These are phyloP conservation scores for Oscheius sp. DNA, from an alignment of 2,888 invertebrate species.

Conservation along the genomic window DNA sequence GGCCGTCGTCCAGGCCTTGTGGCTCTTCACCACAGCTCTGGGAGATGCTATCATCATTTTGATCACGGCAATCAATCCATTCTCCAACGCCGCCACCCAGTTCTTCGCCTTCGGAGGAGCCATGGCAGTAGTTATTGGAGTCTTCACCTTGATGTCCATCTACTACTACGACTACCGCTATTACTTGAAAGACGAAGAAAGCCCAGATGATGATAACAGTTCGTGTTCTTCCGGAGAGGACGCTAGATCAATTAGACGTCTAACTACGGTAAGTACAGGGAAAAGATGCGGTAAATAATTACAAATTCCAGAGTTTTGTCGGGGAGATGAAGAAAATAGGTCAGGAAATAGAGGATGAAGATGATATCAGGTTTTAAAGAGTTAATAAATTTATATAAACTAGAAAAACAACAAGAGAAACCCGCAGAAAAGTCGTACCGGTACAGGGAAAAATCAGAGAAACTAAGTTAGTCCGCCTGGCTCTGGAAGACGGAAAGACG, in stretches of 20 bases:
- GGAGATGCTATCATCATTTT: constrained; percentile 94
- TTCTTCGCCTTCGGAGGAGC: constrained; percentile 76
- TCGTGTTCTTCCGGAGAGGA: too few species aligned
- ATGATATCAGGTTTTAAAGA: too few species aligned
- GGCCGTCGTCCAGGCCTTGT: constrained; percentile 89
- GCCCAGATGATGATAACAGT: constrained; percentile 7
- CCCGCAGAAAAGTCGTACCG: background rate
- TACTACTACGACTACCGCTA: constrained; percentile 79
- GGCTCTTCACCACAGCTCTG: constrained; percentile 90
- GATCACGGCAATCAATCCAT: constrained; percentile 76
- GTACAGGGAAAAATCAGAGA: background rate
- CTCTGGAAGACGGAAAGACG: background rate
- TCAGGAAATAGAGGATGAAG: too few species aligned
- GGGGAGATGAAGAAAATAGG: too few species aligned
- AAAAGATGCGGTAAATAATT: too few species aligned
- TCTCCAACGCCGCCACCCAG: constrained; percentile 62
- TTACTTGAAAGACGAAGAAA: constrained; percentile 56
- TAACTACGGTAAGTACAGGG: too few species aligned
- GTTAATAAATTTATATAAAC: too few species aligned
- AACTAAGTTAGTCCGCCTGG: background rate
- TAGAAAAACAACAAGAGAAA: background rate
- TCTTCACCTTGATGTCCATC: constrained; percentile 85
- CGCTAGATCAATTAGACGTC: too few species aligned
- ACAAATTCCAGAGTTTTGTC: too few species aligned
- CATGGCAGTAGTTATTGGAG: constrained; percentile 85